Evolutionary conservation across 2,113 vertebrate genomes (phyloP).

Genomic region (Hippocampus guttulatus): DNA sequence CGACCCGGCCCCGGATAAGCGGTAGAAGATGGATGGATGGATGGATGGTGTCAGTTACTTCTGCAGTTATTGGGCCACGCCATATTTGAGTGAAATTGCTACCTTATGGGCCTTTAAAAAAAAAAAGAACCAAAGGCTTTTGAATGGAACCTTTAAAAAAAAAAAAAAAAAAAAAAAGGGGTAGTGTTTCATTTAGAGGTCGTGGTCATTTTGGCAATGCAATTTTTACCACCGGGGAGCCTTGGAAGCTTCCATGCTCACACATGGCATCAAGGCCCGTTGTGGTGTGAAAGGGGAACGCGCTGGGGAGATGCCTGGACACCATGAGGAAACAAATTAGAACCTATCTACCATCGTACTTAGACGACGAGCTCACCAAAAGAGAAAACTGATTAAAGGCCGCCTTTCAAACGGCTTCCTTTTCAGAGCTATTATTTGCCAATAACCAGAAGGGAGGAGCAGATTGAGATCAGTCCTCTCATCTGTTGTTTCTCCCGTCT

Average conservation of each 20-base stretch:
- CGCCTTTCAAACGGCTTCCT: conserved; percentile 71
- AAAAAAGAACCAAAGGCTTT: conserved; percentile 52
- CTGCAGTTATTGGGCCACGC: conserved; percentile 57
- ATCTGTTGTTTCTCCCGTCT: conserved; percentile 68
- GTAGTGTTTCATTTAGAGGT: conserved; percentile 69
- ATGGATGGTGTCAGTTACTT: conserved; percentile 63
- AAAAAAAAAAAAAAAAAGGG: conserved; percentile 55
- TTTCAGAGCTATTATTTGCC: conserved; percentile 72
- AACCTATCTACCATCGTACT: conserved; percentile 58
- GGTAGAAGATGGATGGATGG: too few relatives aligned
- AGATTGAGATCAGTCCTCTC: conserved; percentile 69
- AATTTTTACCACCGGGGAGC: conserved; percentile 64
- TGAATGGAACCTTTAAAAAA: conserved; percentile 66
- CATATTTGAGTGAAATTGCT: conserved; percentile 70
- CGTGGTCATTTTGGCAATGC: conserved; percentile 68
- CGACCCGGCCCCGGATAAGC: too few relatives aligned
- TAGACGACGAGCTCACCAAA: conserved; percentile 59
- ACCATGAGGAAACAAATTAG: conserved; percentile 72
- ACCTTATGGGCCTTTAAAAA: conserved; percentile 62
- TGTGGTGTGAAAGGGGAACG: conserved; percentile 67
- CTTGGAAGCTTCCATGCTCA: conserved; percentile 71
- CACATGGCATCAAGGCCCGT: conserved; percentile 74
- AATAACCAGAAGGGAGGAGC: conserved; percentile 65
- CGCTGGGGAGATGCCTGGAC: conserved; percentile 67
- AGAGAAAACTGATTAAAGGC: conserved; percentile 75